Conservation (phyloP, 2,113 vertebrate genomes). For the Syngnathoides biaculeatus region DNA sequence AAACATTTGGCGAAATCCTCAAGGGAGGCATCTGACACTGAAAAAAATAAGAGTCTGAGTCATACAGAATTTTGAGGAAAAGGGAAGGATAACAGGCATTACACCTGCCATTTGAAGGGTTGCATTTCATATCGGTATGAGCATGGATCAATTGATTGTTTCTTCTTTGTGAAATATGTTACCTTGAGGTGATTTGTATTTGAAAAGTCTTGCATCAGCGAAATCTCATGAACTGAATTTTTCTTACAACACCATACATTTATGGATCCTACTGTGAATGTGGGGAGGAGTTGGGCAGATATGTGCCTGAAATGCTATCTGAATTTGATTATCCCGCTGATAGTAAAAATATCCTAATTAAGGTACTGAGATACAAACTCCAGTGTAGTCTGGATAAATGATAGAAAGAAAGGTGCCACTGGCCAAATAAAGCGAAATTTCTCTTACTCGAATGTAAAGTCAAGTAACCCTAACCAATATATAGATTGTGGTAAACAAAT, state of each 20-base stretch:
- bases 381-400: neutral
- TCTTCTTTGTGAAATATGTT: conserved; percentile 19
- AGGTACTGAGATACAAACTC: neutral
- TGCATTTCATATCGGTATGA: conserved; percentile 23
- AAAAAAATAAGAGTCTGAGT: conserved; percentile 24
- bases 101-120: conserved; percentile 33
- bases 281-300: neutral
- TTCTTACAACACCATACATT: neutral
- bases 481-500: neutral
- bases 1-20: conserved; percentile 23
- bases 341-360: neutral
- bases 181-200: neutral
- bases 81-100: conserved; percentile 20
- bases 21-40: conserved; percentile 25
- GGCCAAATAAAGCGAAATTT: neutral
- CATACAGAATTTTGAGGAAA: conserved; percentile 12
- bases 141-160: conserved; percentile 28
- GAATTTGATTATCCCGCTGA: neutral
- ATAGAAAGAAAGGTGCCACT: neutral
- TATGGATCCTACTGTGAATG: neutral
- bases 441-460: neutral
- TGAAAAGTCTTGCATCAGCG: neutral
- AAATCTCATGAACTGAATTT: neutral
- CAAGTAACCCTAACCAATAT: neutral
- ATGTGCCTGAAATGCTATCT: neutral